These are phyloP conservation scores for Meriones unguiculatus DNA, from an alignment of 2,113 vertebrate genomes.

Conservation along the genomic window DNA sequence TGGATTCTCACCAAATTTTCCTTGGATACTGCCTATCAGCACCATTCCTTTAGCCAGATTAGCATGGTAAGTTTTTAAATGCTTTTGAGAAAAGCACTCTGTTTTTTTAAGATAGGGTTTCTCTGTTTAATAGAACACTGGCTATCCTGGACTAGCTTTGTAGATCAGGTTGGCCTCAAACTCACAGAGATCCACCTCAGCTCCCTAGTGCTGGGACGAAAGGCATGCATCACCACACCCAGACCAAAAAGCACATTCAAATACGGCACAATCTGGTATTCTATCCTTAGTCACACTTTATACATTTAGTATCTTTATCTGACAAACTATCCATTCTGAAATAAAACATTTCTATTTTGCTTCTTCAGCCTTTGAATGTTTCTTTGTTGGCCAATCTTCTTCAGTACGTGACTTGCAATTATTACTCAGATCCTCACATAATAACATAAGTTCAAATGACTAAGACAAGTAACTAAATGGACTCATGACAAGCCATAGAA, in stretches of 20 bases:
- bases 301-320: background rate
- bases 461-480: conserved; percentile 50
- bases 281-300: conserved; percentile 5
- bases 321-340: conserved; percentile 2
- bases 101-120: background rate
- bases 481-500: conserved; percentile 15
- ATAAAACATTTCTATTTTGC: conserved; percentile 10
- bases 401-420: conserved; percentile 15
- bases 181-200: too few relatives aligned
- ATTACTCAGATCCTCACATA: conserved; percentile 35
- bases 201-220: too few relatives aligned
- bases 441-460: conserved; percentile 44
- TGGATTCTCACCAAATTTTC: conserved; percentile 22
- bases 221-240: too few relatives aligned
- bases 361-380: conserved; percentile 35
- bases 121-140: background rate
- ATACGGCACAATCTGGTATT: conserved; percentile 1
- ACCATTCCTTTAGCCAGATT: background rate
- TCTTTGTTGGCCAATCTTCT: conserved; percentile 14
- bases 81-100: background rate
- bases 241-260: too few relatives aligned
- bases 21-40: background rate
- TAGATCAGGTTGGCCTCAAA: too few relatives aligned
- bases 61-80: background rate
- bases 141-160: too few relatives aligned